A percentile compares a stretch with the other conserved stretches of the same genome.
Evolutionary conservation across 2,888 invertebrate species (phyloP).

Genomic region (Lithophane leautieri): DNA sequence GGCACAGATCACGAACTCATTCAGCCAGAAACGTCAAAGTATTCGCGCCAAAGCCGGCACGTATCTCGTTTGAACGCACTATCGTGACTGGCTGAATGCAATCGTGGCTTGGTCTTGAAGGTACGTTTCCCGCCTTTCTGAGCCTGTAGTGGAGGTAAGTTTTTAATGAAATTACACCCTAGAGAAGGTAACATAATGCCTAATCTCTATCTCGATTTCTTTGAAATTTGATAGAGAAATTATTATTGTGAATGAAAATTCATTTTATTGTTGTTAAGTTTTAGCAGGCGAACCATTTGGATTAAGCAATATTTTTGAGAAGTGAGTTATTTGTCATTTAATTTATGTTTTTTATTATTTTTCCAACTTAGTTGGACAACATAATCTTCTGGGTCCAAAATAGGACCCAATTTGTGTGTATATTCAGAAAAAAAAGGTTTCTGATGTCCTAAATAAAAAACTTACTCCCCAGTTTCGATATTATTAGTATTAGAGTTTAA

Average conservation of each 20-base stretch:
- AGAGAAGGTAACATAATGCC: slow-evolving; percentile 53
- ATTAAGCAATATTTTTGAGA: not conserved
- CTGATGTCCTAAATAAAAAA: too few species aligned
- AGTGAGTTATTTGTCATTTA: too few species aligned
- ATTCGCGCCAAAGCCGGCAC: slow-evolving; percentile 63
- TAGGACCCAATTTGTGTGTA: too few species aligned
- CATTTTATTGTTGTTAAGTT: not conserved
- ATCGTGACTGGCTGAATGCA: slow-evolving; percentile 54
- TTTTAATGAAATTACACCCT: slow-evolving; percentile 61
- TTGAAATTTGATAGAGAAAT: slow-evolving; percentile 62
- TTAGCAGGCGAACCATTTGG: not conserved
- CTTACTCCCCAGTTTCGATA: too few species aligned
- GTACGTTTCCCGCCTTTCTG: slow-evolving; percentile 54
- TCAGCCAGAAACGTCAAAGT: slow-evolving; percentile 58
- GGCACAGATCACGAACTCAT: slow-evolving; percentile 58
- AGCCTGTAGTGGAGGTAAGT: slow-evolving; percentile 59
- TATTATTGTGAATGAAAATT: slow-evolving; percentile 6
- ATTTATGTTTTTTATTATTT: too few species aligned
- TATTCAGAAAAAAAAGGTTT: too few species aligned
- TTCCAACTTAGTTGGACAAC: too few species aligned
- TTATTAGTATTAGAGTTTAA: too few species aligned
- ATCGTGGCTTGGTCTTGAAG: slow-evolving; percentile 57
- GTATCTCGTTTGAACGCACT: slow-evolving; percentile 56
- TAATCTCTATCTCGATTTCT: slow-evolving; percentile 42
- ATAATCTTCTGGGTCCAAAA: too few species aligned